Evolutionary conservation across 2,797 vertebrate species (phyloP), one percentile per base, ranked within the genome.

Genomic region (Helicolenus hilgendorfi): DNA sequence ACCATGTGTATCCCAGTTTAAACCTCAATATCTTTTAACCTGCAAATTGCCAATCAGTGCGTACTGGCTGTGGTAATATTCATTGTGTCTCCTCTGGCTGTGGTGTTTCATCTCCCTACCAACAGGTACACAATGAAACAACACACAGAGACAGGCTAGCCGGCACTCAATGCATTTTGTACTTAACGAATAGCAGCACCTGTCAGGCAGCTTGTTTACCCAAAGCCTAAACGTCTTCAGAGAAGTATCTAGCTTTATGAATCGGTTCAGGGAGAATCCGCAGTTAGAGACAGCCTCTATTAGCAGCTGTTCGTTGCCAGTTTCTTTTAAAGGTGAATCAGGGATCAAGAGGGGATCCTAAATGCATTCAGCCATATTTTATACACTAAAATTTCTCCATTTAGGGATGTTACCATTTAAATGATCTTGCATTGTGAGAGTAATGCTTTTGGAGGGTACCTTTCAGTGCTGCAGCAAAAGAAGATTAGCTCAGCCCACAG

Each of bases 401-500:
- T 91, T 81, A 38, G 38, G 15, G 49, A 78, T 79, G 80, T 84
- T 75, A 75, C 49, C 60, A 72, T 73, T 89, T 59, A 72, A 79
- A 84, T 20, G 4, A 72, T 41, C 5, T 33, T 69, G 27, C 38
- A 65, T 77, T 86, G 77, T 81, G 70, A 60, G 20, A 53, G 75
- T 72, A 70, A 69, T 18, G 22, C 56, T 24, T 26, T 27, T 49
- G 33, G 62, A 80, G 73, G 64, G 64, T 49, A 26, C 72, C 80
- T 87, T 91, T 88, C 55, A 89, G 67, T 15, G 9, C 29, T 20
- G 36, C 79, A 58, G 92, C 53, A 91, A 85, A 60, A 91, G 77
- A 78, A 84, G 88, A 94, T 92, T 86, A 94, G 60, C 70, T 79
- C 73, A 79, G 89, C 86, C 81, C 70, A 49, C 75, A 85, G 77